A percentile compares a stretch with the other conserved stretches of the same genome.
phyloP scores from a whole-genome alignment of 1,140 invertebrate genomes.

The Geopemphigus sp. region DNA sequence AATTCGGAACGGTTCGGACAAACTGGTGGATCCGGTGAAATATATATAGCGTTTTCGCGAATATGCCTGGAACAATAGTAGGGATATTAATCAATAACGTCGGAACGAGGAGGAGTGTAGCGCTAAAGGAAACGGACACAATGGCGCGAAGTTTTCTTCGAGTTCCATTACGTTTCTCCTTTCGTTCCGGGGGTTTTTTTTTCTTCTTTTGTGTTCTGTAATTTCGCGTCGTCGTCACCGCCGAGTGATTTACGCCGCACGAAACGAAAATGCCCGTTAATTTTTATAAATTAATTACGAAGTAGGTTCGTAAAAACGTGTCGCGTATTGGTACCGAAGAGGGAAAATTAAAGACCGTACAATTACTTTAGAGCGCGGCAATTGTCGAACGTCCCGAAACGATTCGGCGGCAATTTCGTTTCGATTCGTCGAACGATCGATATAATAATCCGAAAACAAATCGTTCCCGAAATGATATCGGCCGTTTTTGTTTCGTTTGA shows the following conservation, averaged over 20 bases:
- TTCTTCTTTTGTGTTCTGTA: slow-evolving; percentile 47
- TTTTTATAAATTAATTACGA: slow-evolving; percentile 31
- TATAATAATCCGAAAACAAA: too few species aligned
- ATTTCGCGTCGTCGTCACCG: slow-evolving; percentile 37
- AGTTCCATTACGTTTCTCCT: slow-evolving; percentile 18
- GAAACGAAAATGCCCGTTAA: slow-evolving; percentile 18
- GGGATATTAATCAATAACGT: slow-evolving; percentile 30
- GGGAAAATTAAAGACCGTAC: too few species aligned
- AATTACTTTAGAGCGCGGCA: too few species aligned
- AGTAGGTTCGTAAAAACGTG: too few species aligned
- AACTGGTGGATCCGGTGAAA: slow-evolving; percentile 25
- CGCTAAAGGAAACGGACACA: slow-evolving; percentile 35
- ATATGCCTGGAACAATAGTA: slow-evolving; percentile 39
- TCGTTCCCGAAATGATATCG: too few species aligned
- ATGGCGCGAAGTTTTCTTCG: slow-evolving; percentile 1
- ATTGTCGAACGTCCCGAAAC: too few species aligned
- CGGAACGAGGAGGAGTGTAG: slow-evolving; percentile 1
- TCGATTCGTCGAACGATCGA: too few species aligned
- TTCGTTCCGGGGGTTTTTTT: slow-evolving; percentile 25
- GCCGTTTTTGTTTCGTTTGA: too few species aligned
- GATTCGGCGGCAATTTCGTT: too few species aligned
- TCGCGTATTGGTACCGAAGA: too few species aligned
- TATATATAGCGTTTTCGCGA: slow-evolving; percentile 26
- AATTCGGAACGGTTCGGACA: slow-evolving; percentile 10
- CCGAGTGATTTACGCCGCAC: not conserved